Conservation (phyloP, 37 sponge, comb jelly and placozoan genomes). For the Mnemiopsis leidyi region DNA sequence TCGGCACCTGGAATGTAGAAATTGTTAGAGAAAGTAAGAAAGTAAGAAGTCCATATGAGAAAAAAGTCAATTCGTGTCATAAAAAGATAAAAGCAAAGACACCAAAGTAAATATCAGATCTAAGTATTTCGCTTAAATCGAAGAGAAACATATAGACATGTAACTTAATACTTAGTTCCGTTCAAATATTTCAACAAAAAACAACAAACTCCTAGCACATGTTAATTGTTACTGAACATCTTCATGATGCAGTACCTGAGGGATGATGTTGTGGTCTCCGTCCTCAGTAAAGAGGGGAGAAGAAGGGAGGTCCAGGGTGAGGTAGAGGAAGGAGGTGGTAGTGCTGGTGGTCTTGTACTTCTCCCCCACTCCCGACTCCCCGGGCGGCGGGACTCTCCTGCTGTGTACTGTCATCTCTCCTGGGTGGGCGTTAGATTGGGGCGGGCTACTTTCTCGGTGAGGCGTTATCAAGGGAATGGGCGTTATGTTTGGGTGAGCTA, state of each 20-base stretch:
- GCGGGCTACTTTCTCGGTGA: no score
- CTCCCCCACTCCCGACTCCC: slow-evolving; percentile 58
- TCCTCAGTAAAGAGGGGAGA: slow-evolving; percentile 97
- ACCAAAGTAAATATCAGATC: no score
- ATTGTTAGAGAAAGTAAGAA: neutral
- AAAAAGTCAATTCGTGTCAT: neutral
- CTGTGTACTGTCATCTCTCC: slow-evolving; percentile 81
- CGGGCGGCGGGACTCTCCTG: slow-evolving; percentile 75
- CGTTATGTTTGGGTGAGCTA: neutral
- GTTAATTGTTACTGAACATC: no score
- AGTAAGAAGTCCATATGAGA: neutral
- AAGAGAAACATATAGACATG: no score
- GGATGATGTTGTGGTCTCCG: slow-evolving; percentile 91
- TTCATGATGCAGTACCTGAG: no score
- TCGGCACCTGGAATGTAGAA: slow-evolving; percentile 5
- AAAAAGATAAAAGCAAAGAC: no score
- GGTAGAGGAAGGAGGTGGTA: slow-evolving; percentile 82
- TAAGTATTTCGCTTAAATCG: no score
- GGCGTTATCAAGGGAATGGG: neutral
- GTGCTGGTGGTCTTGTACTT: slow-evolving; percentile 52
- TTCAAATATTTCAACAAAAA: no score
- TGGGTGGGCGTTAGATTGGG: neutral
- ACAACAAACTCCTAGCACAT: no score
- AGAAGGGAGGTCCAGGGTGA: slow-evolving; percentile 91
- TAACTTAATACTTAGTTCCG: no score